Base-by-base conservation (phyloP, 2,888 invertebrate genomes). In the Netelia melanura region DNA sequence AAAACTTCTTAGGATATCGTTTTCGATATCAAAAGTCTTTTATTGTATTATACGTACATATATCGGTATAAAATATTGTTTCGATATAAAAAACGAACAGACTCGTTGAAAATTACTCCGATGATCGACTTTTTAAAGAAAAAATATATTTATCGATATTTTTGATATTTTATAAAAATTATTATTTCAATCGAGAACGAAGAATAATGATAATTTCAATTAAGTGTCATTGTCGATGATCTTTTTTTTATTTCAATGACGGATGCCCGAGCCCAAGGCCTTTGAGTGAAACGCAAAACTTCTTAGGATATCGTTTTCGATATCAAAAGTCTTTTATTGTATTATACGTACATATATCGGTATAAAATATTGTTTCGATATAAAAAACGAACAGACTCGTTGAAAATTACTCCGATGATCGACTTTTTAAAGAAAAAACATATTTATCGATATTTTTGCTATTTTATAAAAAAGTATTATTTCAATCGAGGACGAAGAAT, bases 321-420 rank as follows among this genome's bases (percentile, higher is more conserved):
- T 79, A 71, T 80, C 48, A 75, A 81, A 68, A 70, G 56, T 75
- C 43, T 75, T 79, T 71, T 65, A 65, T 38, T 38, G 38, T 38
- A 38, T 38, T 6, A 6, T 38, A 38, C 38, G 38, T 17, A 17
- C 21, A 21, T 21, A 30, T 67, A 21, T 44, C 11, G 54, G 21
- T 56, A 68, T 58, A 61, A 68, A 21, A 44, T 77, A 48, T 68
- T 77, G 48, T 38, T 38, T 38, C 38, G 38, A 38, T 3, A 5
- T 5, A 38, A 38, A 3, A 38, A 38, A 38, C 1, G 6, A 38
- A 38, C 1, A 38, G 6, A 1, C 6, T 38, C 6, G 38, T 38
- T 38, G 38, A 38, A 38, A 38, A 38, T 38, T 38, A 38, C 6
- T 38, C 6, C 38, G 38, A 38, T 6, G 38, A 38, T 3, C 38